Percentiles rank a stretch among this genome's conserved stretches.
Evolutionary conservation across 2,113 vertebrate genomes (phyloP).

Genomic region (Aptenodytes patagonicus): DNA sequence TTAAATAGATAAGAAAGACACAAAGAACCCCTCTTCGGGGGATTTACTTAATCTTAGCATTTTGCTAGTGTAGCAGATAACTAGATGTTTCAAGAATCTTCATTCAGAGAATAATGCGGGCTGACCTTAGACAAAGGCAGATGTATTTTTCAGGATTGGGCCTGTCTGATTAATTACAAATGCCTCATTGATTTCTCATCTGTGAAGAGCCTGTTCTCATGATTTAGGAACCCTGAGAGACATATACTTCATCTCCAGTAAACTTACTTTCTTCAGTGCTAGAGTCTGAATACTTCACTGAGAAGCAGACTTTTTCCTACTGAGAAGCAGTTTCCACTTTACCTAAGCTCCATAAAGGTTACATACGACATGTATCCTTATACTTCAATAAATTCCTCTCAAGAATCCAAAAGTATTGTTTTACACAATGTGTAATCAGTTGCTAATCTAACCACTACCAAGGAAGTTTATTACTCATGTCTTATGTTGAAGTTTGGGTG

Average conservation of each 20-base stretch:
- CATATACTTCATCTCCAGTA: not conserved
- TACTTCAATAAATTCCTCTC: not conserved
- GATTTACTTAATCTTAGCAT: not conserved
- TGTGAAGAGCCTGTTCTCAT: not conserved
- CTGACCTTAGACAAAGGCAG: not conserved
- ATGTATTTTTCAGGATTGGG: not conserved
- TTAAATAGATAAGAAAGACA: not conserved
- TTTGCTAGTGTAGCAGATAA: not conserved
- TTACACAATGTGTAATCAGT: not conserved
- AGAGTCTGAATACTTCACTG: not conserved
- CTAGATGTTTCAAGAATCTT: not conserved
- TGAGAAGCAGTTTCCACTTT: not conserved
- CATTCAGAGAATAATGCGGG: not conserved
- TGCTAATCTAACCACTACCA: not conserved
- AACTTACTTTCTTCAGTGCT: not conserved
- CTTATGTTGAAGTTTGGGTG: not conserved
- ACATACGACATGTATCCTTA: not conserved
- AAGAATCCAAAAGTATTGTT: not conserved
- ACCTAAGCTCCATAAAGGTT: not conserved
- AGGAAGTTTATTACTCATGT: not conserved
- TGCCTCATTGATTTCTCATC: not conserved
- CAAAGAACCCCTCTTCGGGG: not conserved
- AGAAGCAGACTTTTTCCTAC: not conserved
- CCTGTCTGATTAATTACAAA: constrained; percentile 1
- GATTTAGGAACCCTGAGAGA: not conserved